A percentile compares a stretch with the other conserved stretches of the same genome.
These are phyloP conservation scores for Metacarcinus magister DNA, from an alignment of 2,888 invertebrate genomes.

Conservation along the genomic window DNA sequence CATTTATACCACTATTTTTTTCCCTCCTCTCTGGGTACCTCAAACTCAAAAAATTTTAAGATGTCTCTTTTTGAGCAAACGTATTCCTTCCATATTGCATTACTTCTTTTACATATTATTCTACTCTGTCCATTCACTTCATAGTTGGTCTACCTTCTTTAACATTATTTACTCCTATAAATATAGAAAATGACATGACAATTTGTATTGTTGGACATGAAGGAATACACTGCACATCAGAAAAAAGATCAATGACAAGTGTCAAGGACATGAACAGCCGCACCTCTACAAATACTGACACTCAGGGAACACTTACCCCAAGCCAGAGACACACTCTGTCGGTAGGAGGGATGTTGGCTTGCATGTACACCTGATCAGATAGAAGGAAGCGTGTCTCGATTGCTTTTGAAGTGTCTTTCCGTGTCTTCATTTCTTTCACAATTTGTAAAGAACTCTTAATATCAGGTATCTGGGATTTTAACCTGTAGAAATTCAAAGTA, in stretches of 20 bases:
- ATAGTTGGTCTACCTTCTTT: background rate
- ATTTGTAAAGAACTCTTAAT: slow-evolving; percentile 95
- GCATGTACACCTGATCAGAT: slow-evolving; percentile 95
- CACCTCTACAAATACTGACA: background rate
- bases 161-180: background rate
- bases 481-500: slow-evolving; percentile 83
- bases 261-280: background rate
- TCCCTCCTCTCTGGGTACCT: too few relatives aligned
- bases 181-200: background rate
- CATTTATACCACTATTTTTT: too few relatives aligned
- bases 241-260: background rate
- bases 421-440: slow-evolving; percentile 93
- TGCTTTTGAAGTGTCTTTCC: slow-evolving; percentile 89
- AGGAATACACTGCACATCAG: background rate
- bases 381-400: slow-evolving; percentile 95
- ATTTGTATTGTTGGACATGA: background rate
- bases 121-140: background rate
- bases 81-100: background rate
- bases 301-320: slow-evolving; percentile 84
- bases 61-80: background rate
- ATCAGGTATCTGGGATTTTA: slow-evolving; percentile 97
- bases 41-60: too few relatives aligned
- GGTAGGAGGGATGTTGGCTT: slow-evolving; percentile 94
- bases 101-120: background rate
- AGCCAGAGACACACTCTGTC: slow-evolving; percentile 91